Evolutionary conservation across 2,797 vertebrate genomes (phyloP).

Genomic region (Lates japonicus): DNA sequence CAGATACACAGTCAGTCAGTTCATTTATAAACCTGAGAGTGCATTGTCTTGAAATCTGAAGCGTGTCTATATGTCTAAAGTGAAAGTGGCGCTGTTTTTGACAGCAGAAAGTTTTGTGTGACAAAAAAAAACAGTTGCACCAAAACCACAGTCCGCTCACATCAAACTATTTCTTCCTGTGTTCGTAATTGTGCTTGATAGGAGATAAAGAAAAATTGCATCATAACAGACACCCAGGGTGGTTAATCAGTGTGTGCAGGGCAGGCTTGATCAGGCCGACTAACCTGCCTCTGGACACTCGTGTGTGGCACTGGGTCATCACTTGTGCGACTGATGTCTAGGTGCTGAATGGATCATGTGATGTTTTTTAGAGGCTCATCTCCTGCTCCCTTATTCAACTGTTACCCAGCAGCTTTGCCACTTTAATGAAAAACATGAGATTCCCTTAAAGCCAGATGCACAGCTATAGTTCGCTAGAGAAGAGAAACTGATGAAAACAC

Average conservation of each 20-base stretch:
- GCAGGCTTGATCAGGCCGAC: too few species aligned
- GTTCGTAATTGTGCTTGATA: neutral
- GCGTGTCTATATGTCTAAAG: neutral
- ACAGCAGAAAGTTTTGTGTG: neutral
- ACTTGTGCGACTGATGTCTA: constrained; percentile 27
- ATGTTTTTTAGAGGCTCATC: constrained; percentile 31
- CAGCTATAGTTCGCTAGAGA: neutral
- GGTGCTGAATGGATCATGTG: constrained; percentile 47
- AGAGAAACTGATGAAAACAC: neutral
- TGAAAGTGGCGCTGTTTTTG: neutral
- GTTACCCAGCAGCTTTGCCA: constrained; percentile 15
- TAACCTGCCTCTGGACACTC: neutral
- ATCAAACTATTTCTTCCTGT: neutral
- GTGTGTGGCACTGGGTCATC: constrained; percentile 3
- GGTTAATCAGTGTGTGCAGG: neutral
- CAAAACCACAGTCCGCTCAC: neutral
- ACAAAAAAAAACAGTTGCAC: neutral
- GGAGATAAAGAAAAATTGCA: neutral
- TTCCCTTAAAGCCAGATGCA: constrained; percentile 11
- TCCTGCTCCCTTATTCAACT: constrained; percentile 17
- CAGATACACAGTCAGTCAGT: neutral
- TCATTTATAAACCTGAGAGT: neutral
- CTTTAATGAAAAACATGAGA: constrained; percentile 49
- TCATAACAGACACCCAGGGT: neutral
- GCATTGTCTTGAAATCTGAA: neutral